Evolutionary conservation across 1,140 invertebrate genomes (phyloP).

Genomic region (Drosophila jambulina): DNA sequence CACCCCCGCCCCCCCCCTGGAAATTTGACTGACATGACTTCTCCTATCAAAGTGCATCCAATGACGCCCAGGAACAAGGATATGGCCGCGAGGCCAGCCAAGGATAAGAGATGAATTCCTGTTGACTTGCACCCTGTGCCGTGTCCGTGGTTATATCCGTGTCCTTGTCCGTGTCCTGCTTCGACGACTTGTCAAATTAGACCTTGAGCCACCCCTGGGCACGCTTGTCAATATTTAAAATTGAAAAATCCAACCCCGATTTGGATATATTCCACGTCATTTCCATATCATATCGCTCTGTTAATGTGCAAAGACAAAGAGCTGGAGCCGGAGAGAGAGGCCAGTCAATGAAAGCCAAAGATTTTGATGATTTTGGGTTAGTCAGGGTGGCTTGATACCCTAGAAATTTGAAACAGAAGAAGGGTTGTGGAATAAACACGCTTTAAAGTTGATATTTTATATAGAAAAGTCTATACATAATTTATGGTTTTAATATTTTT

Average conservation of each 20-base stretch:
- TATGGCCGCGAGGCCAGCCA: conserved; percentile 31
- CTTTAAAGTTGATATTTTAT: background rate
- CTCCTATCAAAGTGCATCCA: conserved; percentile 71
- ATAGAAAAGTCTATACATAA: background rate
- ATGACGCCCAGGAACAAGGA: conserved; percentile 44
- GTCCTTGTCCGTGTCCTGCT: conserved; percentile 45
- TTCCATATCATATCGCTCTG: conserved; percentile 76
- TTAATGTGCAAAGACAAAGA: conserved; percentile 65
- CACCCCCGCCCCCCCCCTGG: background rate
- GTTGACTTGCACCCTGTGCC: conserved; percentile 54
- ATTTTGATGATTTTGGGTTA: background rate
- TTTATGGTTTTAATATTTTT: background rate
- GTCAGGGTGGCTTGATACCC: background rate
- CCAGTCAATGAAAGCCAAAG: conserved; percentile 67
- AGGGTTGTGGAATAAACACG: background rate
- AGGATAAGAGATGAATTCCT: conserved; percentile 54
- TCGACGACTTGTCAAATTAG: conserved; percentile 81
- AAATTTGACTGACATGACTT: conserved; percentile 42
- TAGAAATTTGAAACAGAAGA: background rate
- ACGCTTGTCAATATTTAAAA: conserved; percentile 80
- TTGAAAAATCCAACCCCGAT: conserved; percentile 70
- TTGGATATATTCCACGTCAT: conserved; percentile 67
- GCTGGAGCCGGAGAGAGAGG: conserved; percentile 34
- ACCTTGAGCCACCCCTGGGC: conserved; percentile 52
- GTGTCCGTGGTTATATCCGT: conserved; percentile 29